A percentile compares a stretch with the other conserved stretches of the same genome.
phyloP scores from a whole-genome alignment of 1,140 invertebrate genomes.

The Colletes gigas region DNA sequence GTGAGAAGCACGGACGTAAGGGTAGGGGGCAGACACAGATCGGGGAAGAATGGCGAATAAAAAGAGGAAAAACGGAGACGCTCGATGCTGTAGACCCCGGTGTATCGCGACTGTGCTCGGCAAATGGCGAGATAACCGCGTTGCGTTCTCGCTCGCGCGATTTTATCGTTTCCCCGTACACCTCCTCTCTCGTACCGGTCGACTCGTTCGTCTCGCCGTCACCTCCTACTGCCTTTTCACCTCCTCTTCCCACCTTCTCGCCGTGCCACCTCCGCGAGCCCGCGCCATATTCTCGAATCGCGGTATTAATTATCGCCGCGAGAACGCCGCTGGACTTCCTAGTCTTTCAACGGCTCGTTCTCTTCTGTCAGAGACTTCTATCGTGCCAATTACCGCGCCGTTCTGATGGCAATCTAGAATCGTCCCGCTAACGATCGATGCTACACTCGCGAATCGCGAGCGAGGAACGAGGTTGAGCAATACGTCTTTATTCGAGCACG shows the following conservation, averaged over 20 bases:
- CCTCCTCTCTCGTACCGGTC: conserved; percentile 11
- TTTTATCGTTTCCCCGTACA: conserved; percentile 66
- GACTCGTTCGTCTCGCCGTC: conserved; percentile 45
- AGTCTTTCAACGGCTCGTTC: conserved; percentile 31
- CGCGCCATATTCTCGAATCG: conserved; percentile 52
- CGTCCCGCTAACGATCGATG: conserved; percentile 20
- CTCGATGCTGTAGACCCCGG: neutral
- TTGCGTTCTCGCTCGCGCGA: conserved; percentile 62
- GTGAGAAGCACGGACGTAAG: conserved; percentile 26
- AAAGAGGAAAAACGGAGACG: conserved; percentile 26
- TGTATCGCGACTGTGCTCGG: neutral
- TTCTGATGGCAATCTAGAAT: conserved; percentile 1
- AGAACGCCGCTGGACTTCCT: conserved; percentile 22
- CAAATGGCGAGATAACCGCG: conserved; percentile 64
- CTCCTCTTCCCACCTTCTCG: conserved; percentile 47
- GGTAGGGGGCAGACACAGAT: neutral
- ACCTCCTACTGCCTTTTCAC: conserved; percentile 51
- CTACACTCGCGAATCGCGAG: neutral
- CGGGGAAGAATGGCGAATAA: conserved; percentile 37
- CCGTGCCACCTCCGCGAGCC: neutral
- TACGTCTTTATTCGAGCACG: neutral
- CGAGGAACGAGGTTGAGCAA: too few species aligned
- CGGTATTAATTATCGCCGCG: conserved; percentile 66
- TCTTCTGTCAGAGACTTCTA: neutral
- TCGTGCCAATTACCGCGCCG: conserved; percentile 19